Percentiles rank a stretch among this genome's conserved stretches.
Conservation (phyloP, 2,888 invertebrate species). For the Megastigmus dorsalis region DNA sequence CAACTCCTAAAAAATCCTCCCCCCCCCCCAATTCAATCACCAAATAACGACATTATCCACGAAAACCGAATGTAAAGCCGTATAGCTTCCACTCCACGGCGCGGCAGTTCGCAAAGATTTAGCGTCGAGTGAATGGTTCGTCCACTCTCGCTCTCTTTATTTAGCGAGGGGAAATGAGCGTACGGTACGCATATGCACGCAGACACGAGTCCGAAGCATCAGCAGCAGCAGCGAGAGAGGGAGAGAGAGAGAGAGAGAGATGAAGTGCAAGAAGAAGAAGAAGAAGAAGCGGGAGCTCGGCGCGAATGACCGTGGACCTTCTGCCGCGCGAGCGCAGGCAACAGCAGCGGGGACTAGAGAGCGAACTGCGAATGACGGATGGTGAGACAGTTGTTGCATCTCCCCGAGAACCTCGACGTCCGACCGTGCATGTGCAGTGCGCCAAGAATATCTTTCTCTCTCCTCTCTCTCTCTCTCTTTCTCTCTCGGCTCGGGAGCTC, state of each 20-base stretch:
- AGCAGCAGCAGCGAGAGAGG: background rate
- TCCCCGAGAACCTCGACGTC: conserved; percentile 66
- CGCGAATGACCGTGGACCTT: conserved; percentile 54
- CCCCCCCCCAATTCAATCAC: no score
- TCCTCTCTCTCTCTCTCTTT: background rate
- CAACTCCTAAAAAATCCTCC: no score
- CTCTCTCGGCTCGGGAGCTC: background rate
- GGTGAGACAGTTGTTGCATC: conserved; percentile 72
- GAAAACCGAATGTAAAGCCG: no score
- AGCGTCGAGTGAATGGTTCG: conserved; percentile 14
- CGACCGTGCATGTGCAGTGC: conserved; percentile 27
- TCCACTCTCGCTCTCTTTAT: conserved; percentile 24
- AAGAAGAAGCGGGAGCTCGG: background rate
- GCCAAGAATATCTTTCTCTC: conserved; percentile 50
- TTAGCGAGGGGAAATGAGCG: conserved; percentile 11
- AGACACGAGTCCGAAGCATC: background rate
- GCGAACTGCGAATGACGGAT: conserved; percentile 71
- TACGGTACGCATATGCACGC: background rate
- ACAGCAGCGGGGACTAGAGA: no score
- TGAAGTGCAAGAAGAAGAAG: no score
- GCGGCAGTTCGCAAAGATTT: no score
- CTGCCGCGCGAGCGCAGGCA: conserved; percentile 17
- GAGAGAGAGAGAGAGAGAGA: background rate
- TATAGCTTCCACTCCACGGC: no score
- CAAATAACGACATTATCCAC: no score